Evolutionary conservation across 2,113 vertebrate genomes (phyloP).

Genomic region (Cettia cetti): DNA sequence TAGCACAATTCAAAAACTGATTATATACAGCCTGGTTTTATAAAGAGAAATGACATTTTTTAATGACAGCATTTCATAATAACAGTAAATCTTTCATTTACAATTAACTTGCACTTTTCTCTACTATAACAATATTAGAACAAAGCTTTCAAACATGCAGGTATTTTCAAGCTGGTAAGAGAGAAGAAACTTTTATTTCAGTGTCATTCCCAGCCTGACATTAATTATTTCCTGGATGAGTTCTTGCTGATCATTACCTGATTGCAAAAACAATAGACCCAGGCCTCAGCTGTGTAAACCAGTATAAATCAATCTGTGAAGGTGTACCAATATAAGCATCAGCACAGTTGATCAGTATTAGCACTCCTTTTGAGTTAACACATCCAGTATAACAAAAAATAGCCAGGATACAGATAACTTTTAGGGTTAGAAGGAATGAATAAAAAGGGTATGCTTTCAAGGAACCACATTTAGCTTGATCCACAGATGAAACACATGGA

Average conservation of each 20-base stretch:
- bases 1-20: not conserved
- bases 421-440: not conserved
- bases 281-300: not conserved
- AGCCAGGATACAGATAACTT: not conserved
- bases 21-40: not conserved
- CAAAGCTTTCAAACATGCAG: not conserved
- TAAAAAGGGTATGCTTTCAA: not conserved
- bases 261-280: not conserved
- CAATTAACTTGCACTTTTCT: not conserved
- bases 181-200: not conserved
- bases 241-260: not conserved
- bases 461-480: not conserved
- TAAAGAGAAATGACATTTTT: not conserved
- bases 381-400: not conserved
- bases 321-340: not conserved
- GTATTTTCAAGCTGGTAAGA: not conserved
- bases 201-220: not conserved
- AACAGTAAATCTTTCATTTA: not conserved
- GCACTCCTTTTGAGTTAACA: not conserved
- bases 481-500: not conserved
- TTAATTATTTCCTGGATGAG: not conserved
- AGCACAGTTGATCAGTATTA: not conserved
- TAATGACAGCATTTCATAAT: not conserved
- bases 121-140: not conserved
- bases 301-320: not conserved